phyloP scores from a whole-genome alignment of 2,797 vertebrate species.

The Rhinella marina region DNA sequence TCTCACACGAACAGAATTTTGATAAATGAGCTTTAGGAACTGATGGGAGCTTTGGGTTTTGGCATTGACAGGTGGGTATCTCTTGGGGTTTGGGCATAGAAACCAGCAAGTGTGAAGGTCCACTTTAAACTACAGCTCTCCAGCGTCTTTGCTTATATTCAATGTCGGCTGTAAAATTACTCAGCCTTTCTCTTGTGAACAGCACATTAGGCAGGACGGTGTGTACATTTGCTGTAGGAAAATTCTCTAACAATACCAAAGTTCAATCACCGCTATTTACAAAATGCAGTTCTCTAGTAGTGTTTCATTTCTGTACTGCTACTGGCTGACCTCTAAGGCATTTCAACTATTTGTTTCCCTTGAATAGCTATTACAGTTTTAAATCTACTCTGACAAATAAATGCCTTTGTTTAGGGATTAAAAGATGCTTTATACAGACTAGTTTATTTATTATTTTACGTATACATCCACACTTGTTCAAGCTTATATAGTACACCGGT shows the following conservation, averaged over 20 bases:
- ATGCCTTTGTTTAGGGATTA: not conserved
- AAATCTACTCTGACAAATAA: not conserved
- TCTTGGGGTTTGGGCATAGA: slow-evolving; percentile 67
- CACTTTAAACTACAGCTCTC: slow-evolving; percentile 60
- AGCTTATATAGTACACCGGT: no score
- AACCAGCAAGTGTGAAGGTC: slow-evolving; percentile 68
- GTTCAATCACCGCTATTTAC: not conserved
- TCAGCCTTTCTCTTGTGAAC: not conserved
- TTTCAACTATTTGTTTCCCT: not conserved
- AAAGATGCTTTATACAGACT: not conserved
- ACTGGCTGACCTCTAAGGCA: not conserved
- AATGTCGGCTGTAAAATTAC: slow-evolving; percentile 33
- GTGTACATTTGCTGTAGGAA: not conserved
- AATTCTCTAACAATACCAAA: not conserved
- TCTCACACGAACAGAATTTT: slow-evolving; percentile 80
- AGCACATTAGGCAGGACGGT: not conserved
- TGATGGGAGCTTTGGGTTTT: slow-evolving; percentile 72
- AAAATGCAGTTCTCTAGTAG: no score
- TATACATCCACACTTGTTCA: not conserved
- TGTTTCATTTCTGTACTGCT: not conserved
- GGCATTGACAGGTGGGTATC: slow-evolving; percentile 69
- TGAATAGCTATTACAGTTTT: not conserved
- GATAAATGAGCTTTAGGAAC: slow-evolving; percentile 82
- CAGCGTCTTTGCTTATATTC: slow-evolving; percentile 3
- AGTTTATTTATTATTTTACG: not conserved